Evolutionary conservation across 2,797 vertebrate species (phyloP).

Genomic region (Potorous gilbertii): DNA sequence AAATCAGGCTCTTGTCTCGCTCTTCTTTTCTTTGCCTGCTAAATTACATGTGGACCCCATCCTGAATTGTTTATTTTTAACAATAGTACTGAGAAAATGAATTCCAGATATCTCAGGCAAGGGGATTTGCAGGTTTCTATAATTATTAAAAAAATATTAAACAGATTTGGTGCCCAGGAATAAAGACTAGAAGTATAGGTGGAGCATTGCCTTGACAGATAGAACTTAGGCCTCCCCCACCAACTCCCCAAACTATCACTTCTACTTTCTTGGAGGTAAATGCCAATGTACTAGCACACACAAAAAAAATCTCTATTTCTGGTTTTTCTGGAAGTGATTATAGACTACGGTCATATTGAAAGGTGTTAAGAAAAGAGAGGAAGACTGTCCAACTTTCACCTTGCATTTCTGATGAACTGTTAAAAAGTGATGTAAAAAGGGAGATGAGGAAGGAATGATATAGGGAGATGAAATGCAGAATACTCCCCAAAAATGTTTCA

Average conservation of each 20-base stretch:
- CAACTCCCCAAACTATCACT: not conserved
- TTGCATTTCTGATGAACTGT: slow-evolving; percentile 78
- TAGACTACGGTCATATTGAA: slow-evolving; percentile 67
- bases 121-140: not conserved
- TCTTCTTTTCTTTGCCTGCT: not conserved
- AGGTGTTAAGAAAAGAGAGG: slow-evolving; percentile 77
- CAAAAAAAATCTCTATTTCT: slow-evolving; percentile 61
- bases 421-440: slow-evolving; percentile 65
- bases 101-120: not conserved
- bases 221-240: not conserved
- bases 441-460: slow-evolving; percentile 33
- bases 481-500: slow-evolving; percentile 74
- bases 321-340: slow-evolving; percentile 83
- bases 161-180: not conserved
- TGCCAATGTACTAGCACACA: slow-evolving; percentile 2
- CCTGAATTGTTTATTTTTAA: not conserved
- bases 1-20: not conserved
- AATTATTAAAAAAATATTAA: not conserved
- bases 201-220: not conserved
- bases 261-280: slow-evolving; percentile 23
- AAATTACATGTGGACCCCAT: not conserved
- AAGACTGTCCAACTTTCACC: slow-evolving; percentile 75
- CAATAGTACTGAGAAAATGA: not conserved
- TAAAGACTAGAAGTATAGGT: slow-evolving; percentile 31
- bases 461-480: slow-evolving; percentile 68